These are phyloP conservation scores for Anabas testudineus DNA, from an alignment of 2,797 vertebrate species.

Conservation along the genomic window DNA sequence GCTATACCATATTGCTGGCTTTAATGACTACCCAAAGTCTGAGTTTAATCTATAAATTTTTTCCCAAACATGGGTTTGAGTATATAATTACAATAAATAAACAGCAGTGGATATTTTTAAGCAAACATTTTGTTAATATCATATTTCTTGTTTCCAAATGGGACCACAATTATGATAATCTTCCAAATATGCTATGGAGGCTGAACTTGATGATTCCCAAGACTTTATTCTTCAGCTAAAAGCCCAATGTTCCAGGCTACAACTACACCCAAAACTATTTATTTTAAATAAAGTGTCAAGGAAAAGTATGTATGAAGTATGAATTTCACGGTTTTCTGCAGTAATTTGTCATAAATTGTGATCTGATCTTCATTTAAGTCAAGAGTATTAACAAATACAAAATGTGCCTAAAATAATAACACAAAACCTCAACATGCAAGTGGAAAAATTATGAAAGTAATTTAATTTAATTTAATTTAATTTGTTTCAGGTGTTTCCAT, in stretches of 20 bases:
- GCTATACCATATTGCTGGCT: background rate
- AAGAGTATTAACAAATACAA: too few relatives aligned
- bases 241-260: conserved; percentile 20
- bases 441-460: too few relatives aligned
- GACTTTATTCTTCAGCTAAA: conserved; percentile 13
- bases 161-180: conserved; percentile 48
- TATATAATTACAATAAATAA: background rate
- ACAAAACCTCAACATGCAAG: too few relatives aligned
- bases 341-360: too few relatives aligned
- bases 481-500: too few relatives aligned
- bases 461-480: too few relatives aligned
- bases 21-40: background rate
- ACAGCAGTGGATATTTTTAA: background rate
- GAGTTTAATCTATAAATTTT: background rate
- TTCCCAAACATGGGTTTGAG: background rate
- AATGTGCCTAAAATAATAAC: too few relatives aligned
- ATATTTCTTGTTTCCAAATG: conserved; percentile 38
- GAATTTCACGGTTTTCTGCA: too few relatives aligned
- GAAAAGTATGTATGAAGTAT: too few relatives aligned
- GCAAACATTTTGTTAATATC: conserved; percentile 22
- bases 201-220: background rate
- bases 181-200: conserved; percentile 42
- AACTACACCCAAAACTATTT: background rate
- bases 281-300: too few relatives aligned
- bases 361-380: too few relatives aligned